Conservation (phyloP, 2,888 invertebrate species). For the Rhamphomyia laevipes region DNA sequence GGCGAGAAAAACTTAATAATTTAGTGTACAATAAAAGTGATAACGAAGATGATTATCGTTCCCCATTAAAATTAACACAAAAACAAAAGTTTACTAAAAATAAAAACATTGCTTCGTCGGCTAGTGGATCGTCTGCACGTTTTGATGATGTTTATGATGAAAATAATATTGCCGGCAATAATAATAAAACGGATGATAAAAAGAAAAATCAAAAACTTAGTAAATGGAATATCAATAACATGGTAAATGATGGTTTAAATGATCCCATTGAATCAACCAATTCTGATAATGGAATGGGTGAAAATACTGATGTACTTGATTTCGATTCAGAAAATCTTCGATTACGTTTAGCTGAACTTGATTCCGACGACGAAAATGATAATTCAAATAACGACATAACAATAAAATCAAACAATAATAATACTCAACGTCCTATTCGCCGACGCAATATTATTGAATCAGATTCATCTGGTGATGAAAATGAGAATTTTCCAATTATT, state of each 20-base stretch:
- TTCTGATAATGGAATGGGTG: no score
- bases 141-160: background rate
- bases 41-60: slow-evolving; percentile 28
- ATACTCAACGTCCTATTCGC: slow-evolving; percentile 21
- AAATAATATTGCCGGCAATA: background rate
- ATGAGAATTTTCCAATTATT: background rate
- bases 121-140: no score
- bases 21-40: slow-evolving; percentile 35
- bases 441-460: slow-evolving; percentile 35
- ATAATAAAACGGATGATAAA: background rate
- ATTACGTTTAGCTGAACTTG: slow-evolving; percentile 29
- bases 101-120: slow-evolving; percentile 4
- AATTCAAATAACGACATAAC: slow-evolving; percentile 3
- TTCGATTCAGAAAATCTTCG: slow-evolving; percentile 33
- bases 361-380: slow-evolving; percentile 17
- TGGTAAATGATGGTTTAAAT: slow-evolving; percentile 1
- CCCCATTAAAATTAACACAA: slow-evolving; percentile 13
- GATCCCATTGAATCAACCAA: no score
- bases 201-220: background rate
- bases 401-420: background rate
- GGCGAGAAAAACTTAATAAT: slow-evolving; percentile 28
- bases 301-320: no score
- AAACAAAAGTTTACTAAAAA: background rate
- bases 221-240: slow-evolving; percentile 10
- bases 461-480: slow-evolving; percentile 23